Percentiles rank a stretch among this genome's conserved stretches.
These are phyloP conservation scores for Augochlora pura DNA, from an alignment of 1,140 invertebrate genomes.

Conservation along the genomic window DNA sequence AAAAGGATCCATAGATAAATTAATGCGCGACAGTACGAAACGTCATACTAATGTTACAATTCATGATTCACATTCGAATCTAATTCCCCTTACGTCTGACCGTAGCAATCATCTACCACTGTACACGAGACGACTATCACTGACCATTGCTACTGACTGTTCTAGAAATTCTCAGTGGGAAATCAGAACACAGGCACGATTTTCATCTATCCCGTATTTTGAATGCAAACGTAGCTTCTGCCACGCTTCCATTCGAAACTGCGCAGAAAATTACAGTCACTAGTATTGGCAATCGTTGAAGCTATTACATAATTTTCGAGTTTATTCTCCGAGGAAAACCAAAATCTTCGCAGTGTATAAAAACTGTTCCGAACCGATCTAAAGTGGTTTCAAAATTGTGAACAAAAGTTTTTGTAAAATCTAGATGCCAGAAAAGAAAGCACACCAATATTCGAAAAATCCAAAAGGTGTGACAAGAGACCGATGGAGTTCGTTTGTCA, in stretches of 20 bases:
- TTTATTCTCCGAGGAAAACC: not conserved
- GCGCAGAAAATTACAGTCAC: not conserved
- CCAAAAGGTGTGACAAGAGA: too few species aligned
- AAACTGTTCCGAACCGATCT: too few species aligned
- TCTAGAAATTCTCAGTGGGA: not conserved
- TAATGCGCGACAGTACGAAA: not conserved
- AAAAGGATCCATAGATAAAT: too few species aligned
- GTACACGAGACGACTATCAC: not conserved
- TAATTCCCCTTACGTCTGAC: not conserved
- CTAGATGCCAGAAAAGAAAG: not conserved
- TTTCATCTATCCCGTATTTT: not conserved
- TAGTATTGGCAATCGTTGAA: slow-evolving; percentile 5
- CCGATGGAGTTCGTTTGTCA: too few species aligned
- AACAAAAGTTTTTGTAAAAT: not conserved
- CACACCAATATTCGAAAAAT: too few species aligned
- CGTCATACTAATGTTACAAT: not conserved
- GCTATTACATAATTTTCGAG: slow-evolving; percentile 28
- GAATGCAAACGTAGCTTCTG: not conserved
- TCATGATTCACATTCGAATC: not conserved
- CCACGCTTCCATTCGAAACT: not conserved
- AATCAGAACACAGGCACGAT: not conserved
- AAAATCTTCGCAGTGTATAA: not conserved
- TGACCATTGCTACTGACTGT: not conserved
- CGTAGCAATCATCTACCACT: slow-evolving; percentile 8
- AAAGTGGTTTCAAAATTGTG: not conserved